Evolutionary conservation across 2,888 invertebrate species (phyloP).

Genomic region (Mechanitis messenoides): DNA sequence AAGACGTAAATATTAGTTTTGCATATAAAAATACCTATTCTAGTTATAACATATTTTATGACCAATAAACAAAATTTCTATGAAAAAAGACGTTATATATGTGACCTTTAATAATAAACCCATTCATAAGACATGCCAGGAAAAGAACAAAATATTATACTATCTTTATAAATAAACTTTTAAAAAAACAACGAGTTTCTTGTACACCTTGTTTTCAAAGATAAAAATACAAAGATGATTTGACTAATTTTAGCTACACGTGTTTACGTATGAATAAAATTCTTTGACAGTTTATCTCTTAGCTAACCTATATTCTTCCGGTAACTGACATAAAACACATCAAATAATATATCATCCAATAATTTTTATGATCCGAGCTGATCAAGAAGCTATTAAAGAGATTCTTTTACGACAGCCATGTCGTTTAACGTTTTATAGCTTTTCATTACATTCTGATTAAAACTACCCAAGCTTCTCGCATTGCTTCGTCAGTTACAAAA

Average conservation of each 20-base stretch:
- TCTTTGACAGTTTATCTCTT: conserved; percentile 18
- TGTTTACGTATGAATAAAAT: conserved; percentile 13
- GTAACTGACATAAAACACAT: conserved; percentile 24
- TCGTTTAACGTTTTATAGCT: conserved; percentile 34
- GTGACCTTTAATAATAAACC: too few species aligned
- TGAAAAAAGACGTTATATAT: too few species aligned
- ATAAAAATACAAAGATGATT: conserved; percentile 13
- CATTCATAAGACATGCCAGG: conserved; percentile 11
- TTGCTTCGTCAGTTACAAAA: background rate
- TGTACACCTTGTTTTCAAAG: background rate
- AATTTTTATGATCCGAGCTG: conserved; percentile 43
- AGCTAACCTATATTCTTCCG: conserved; percentile 16
- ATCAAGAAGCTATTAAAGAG: conserved; percentile 44
- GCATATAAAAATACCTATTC: conserved; percentile 28
- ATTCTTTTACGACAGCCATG: conserved; percentile 40
- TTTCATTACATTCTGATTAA: conserved; percentile 24
- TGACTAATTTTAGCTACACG: conserved; percentile 24
- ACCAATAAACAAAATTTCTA: too few species aligned
- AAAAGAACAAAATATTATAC: conserved; percentile 6
- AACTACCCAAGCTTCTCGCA: conserved; percentile 11
- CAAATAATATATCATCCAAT: conserved; percentile 28
- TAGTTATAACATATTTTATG: too few species aligned
- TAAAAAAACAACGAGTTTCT: conserved; percentile 2
- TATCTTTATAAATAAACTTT: background rate
- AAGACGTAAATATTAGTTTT: conserved; percentile 45